Evolutionary conservation across 1,140 invertebrate species (phyloP), one percentile per base, ranked within the genome.

Genomic region (Trichomalopsis sarcophagae): DNA sequence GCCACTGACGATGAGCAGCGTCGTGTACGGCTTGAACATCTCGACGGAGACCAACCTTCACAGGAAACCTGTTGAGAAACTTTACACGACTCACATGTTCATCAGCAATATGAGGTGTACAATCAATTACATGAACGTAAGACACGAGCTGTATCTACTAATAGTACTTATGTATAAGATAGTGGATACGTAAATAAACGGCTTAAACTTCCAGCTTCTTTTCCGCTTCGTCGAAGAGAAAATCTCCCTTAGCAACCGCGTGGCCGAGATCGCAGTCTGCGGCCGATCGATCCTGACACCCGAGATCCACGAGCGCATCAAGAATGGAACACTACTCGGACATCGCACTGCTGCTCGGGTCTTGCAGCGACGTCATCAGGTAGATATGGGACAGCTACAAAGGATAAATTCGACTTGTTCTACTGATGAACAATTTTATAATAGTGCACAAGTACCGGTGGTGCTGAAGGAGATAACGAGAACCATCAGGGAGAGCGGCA

Each of bases 381-480:
- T 84, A 7, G 11, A 74, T 13, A 44, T 44, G 1, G 6, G 9
- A 10, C 11, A 44, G 40, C 36, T 40, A 44, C 10, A 36, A 3
- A 36, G 0, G 33, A 6, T 44, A 9, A 10, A 44, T 44, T 36
- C 5, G 40, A 44, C 40, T 27, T 44, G 40, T 6, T 0, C 6
- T 44, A 44, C 40, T 44, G 21, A 62, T 17, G 0, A n/a, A 44
- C 44, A 40, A 44, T 55, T 73, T 81, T 27, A 44, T 14, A 11
- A 69, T 96, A 97, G 96, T 36, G 96, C 95, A 0, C 95, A 96
- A 89, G 94, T 97, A 2, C 94, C 95, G 9, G 88, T 89, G 21
- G 89, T 88, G 2, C 91, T 96, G 33, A 93, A 95, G 78, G 90
- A 94, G 86, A 91, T 97, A 50, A 93, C 94, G 0, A 88, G 88